Percentiles rank a stretch among this genome's conserved stretches.
phyloP scores from a whole-genome alignment of 2,113 vertebrate species.

The Sprattus sprattus region DNA sequence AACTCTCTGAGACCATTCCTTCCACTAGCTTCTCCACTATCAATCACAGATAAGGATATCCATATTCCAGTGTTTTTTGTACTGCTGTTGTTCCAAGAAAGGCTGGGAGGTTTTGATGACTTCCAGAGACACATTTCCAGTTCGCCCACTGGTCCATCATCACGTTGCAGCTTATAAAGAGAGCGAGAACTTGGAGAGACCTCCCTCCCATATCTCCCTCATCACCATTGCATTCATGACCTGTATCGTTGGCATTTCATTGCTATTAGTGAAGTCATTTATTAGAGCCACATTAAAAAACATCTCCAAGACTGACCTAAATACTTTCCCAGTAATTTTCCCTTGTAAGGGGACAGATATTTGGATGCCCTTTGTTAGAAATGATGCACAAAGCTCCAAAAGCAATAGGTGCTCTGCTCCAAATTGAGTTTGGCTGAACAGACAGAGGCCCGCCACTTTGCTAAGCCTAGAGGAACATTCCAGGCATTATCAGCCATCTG shows the following conservation, averaged over 20 bases:
- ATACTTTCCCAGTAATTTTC: constrained; percentile 29
- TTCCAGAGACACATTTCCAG: background rate
- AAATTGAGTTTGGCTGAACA: constrained; percentile 29
- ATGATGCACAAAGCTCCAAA: constrained; percentile 31
- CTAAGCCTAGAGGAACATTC: constrained; percentile 50
- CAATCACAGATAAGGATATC: background rate
- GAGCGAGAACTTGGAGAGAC: background rate
- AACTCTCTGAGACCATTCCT: background rate
- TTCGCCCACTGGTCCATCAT: background rate
- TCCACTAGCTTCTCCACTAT: background rate
- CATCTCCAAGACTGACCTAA: background rate
- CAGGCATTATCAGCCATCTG: constrained; percentile 39
- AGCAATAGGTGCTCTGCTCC: constrained; percentile 32
- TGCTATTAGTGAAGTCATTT: background rate
- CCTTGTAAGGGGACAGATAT: constrained; percentile 29
- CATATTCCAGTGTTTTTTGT: background rate
- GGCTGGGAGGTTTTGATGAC: background rate
- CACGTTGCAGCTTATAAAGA: background rate
- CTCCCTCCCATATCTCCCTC: background rate
- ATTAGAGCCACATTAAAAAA: background rate
- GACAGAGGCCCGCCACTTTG: constrained; percentile 29
- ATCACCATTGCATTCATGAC: background rate
- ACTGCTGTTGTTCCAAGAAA: background rate
- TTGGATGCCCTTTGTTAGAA: constrained; percentile 39
- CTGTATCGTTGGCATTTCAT: background rate